A percentile compares a stretch with the other conserved stretches of the same genome.
Evolutionary conservation across 2,113 vertebrate species (phyloP).

Genomic region (Anthoscopus minutus): DNA sequence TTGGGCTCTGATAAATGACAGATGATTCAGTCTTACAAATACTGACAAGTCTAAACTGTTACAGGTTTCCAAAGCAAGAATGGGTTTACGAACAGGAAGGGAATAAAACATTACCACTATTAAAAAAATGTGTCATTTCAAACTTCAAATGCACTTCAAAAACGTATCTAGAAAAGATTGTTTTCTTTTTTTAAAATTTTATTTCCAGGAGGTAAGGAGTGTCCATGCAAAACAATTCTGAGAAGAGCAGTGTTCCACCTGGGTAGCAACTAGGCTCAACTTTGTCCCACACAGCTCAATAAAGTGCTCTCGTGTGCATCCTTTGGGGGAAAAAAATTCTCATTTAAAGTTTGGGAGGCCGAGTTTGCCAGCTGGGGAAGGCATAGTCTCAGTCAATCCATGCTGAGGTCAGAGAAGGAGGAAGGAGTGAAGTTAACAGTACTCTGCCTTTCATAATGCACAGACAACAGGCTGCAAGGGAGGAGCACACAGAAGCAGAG

Average conservation of each 20-base stretch:
- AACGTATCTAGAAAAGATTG: slow-evolving; percentile 44
- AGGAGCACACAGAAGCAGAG: neutral
- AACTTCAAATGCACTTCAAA: slow-evolving; percentile 49
- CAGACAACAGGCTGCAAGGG: neutral
- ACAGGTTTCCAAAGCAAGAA: slow-evolving; percentile 53
- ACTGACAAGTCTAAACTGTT: slow-evolving; percentile 16
- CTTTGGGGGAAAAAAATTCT: neutral
- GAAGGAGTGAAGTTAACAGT: slow-evolving; percentile 12
- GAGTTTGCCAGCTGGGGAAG: neutral
- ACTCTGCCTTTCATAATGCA: slow-evolving; percentile 20
- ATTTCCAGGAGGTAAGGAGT: neutral
- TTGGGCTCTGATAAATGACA: slow-evolving; percentile 40
- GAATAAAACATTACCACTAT: slow-evolving; percentile 24
- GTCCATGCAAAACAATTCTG: slow-evolving; percentile 61
- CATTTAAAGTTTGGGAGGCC: slow-evolving; percentile 16
- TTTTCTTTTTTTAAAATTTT: neutral
- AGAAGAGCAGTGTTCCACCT: slow-evolving; percentile 56
- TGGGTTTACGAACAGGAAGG: slow-evolving; percentile 4
- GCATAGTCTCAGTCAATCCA: neutral
- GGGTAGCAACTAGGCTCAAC: neutral
- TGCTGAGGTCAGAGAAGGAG: slow-evolving; percentile 35
- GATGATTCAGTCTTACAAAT: slow-evolving; percentile 27
- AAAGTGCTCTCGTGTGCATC: slow-evolving; percentile 68
- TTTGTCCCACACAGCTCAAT: slow-evolving; percentile 39
- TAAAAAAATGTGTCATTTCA: slow-evolving; percentile 19